Evolutionary conservation across 2,797 vertebrate species (phyloP).

Genomic region (Cichlasoma orientale): DNA sequence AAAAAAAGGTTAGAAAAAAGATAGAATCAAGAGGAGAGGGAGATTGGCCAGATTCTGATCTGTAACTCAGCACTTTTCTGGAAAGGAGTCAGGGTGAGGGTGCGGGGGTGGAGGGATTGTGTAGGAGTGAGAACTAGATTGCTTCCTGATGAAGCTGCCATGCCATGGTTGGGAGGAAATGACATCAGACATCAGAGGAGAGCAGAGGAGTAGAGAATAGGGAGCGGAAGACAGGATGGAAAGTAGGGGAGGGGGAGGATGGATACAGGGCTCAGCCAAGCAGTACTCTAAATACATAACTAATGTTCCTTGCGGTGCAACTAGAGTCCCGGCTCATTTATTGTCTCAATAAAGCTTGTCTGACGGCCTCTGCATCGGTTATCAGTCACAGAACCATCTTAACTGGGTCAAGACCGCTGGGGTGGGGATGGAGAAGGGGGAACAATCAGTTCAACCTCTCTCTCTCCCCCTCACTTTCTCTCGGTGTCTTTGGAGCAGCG

Average conservation of each 20-base stretch:
- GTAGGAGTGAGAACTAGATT: conserved; percentile 52
- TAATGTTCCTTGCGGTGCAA: conserved; percentile 71
- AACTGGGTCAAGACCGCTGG: conserved; percentile 81
- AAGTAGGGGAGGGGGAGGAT: not conserved
- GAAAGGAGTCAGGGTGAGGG: conserved; percentile 26
- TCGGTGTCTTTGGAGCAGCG: conserved; percentile 53
- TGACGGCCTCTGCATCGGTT: conserved; percentile 72
- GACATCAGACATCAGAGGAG: conserved; percentile 51
- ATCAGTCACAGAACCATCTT: conserved; percentile 79
- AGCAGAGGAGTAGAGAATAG: not conserved
- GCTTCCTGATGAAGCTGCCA: conserved; percentile 49
- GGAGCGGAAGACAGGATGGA: not conserved
- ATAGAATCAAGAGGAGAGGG: conserved; percentile 60
- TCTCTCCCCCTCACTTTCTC: conserved; percentile 28
- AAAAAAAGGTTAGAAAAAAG: conserved; percentile 14
- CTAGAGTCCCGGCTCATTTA: conserved; percentile 78
- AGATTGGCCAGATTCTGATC: conserved; percentile 70
- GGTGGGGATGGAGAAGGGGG: conserved; percentile 40
- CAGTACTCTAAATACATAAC: conserved; percentile 79
- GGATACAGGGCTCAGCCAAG: conserved; percentile 57
- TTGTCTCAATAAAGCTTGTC: conserved; percentile 81
- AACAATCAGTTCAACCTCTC: conserved; percentile 35
- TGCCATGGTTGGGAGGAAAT: conserved; percentile 48
- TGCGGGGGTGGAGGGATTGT: conserved; percentile 27
- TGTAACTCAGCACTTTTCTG: conserved; percentile 68